Evolutionary conservation across 2,113 vertebrate species (phyloP), one percentile per base, ranked within the genome.

Genomic region (Silurus asotus): DNA sequence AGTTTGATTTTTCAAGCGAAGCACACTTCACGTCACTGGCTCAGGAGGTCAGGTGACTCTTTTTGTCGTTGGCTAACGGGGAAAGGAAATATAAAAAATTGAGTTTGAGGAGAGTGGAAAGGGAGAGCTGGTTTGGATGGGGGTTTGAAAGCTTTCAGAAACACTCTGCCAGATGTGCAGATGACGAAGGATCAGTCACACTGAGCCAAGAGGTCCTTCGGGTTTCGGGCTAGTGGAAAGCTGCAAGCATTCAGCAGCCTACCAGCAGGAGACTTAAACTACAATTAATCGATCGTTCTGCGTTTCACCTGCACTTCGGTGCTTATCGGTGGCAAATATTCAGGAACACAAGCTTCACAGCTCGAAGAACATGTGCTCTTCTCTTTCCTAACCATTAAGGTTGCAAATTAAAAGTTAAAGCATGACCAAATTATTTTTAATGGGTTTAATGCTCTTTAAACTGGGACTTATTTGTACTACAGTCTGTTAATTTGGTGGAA

Each of bases 141-240:
- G 72, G 48, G 53, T 14, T 37, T 61, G 10, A 82, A 65, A 59
- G 64, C 81, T 87, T 82, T 79, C 25, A 55, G 79, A 82, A 76
- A 23, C 70, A 74, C 28, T 70, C 69, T 58, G 84, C 48, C 88
- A 85, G 79, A 84, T 89, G 88, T 58, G 86, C 9, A 45, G 82
- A 61, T 83, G 83, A 86, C 85, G 84, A 62, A 88, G 83, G 69
- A 86, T 89, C 79, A 58, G 74, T 89, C 83, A 70, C 81, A 76
- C 82, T 62, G 72, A 79, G 83, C 80, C 74, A 79, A 79, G 70
- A 77, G 69, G 28, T 76, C 86, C 76, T 83, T 64, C 58, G 86
- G 83, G 80, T 79, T 58, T 62, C 61, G 49, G 64, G 75, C 37
- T 67, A 86, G 74, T 72, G 65, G 84, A 48, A 64, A 76, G 74